phyloP scores from a whole-genome alignment of 2,888 invertebrate species.

The Mayetiola destructor region DNA sequence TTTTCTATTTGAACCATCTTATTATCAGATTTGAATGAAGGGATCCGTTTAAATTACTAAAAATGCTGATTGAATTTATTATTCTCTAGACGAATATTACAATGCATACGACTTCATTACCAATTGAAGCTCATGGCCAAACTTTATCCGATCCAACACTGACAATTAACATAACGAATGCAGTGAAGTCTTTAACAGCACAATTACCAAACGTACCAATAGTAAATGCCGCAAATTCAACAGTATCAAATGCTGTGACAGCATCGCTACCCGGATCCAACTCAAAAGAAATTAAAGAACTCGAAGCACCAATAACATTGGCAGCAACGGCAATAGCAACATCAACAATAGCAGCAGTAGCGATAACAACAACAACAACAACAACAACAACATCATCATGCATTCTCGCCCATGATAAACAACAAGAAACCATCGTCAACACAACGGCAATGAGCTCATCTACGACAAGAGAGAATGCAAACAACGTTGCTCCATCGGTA shows the following conservation, averaged over 20 bases:
- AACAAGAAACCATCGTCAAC: neutral
- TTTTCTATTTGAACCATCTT: too few relatives aligned
- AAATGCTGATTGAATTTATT: too few relatives aligned
- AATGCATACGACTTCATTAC: too few relatives aligned
- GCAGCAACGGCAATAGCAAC: constrained; percentile 12
- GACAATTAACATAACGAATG: too few relatives aligned
- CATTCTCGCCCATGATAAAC: constrained; percentile 14
- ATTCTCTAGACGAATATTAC: too few relatives aligned
- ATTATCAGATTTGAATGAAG: too few relatives aligned
- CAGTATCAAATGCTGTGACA: neutral
- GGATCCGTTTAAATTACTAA: too few relatives aligned
- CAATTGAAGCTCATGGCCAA: too few relatives aligned
- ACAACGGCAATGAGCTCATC: neutral
- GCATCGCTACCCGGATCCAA: neutral
- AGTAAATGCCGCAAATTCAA: neutral
- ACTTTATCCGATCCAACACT: too few relatives aligned
- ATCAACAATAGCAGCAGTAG: constrained; percentile 20
- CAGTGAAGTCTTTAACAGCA: too few relatives aligned
- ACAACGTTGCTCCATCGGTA: neutral
- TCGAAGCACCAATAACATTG: neutral
- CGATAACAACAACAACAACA: constrained; percentile 17
- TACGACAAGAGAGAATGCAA: too few relatives aligned
- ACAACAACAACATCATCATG: constrained; percentile 17
- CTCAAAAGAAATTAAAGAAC: neutral
- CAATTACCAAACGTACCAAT: too few relatives aligned